Evolutionary conservation across 2,113 vertebrate genomes (phyloP), one percentile per base, ranked within the genome.

Genomic region (Oncorhynchus mykiss): DNA sequence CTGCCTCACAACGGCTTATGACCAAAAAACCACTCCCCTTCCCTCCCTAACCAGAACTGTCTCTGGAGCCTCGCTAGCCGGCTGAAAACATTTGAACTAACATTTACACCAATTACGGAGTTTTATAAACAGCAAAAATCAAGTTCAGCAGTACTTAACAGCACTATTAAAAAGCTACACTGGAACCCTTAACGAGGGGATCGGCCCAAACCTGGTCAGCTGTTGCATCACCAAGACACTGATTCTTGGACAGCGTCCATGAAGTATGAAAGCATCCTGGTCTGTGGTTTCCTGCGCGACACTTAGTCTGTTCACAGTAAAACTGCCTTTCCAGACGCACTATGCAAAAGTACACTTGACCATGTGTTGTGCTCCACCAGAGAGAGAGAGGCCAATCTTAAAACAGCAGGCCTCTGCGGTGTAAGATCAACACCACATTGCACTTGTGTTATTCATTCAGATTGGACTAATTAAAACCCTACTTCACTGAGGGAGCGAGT

Each of bases 31-130:
- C 79, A 80, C 91, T 91, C 73, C 72, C 72, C 24, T 29, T 16
- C 60, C 67, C 67, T 51, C 60, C 18, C 16, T 12, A 39, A 34
- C 18, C 67, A 68, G 31, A 34, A 91, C 89, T 87, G 85, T 88
- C 83, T 78, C 77, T 92, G 92, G 93, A 91, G 78, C 76, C 2
- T 45, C 39, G 86, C 91, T 93, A 93, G 91, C 73, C 88, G 83
- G 88, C 92, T 92, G 92, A 89, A 94, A 94, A 94, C 93, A 94
- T 95, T 92, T 92, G 84, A 90, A 92, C 84, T 91, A 92, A 95
- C 93, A 95, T 94, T 95, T 93, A 95, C 93, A 92, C 87, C 91
- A 92, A 90, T 91, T 82, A 90, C 91, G 88, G 91, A 93, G 89
- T 90, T 91, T 90, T 92, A 91, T 93, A 94, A 95, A 94, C 91